phyloP scores from a whole-genome alignment of 1,140 invertebrate genomes.

The Papilio polytes region DNA sequence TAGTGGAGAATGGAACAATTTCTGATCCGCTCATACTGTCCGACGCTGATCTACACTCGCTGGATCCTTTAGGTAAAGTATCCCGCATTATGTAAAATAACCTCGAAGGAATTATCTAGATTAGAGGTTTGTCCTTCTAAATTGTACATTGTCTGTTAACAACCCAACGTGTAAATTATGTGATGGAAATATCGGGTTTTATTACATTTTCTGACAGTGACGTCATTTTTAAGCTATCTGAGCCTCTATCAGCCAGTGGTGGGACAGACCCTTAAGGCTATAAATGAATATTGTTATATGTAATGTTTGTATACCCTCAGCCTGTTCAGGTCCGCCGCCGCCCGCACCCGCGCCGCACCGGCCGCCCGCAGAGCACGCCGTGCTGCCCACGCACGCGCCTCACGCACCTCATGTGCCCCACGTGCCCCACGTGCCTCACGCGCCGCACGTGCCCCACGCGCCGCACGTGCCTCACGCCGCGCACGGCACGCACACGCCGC shows the following conservation, averaged over 20 bases:
- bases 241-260: too few species aligned
- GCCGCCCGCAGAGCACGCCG: slow-evolving; percentile 61
- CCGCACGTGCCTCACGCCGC: slow-evolving; percentile 84
- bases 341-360: slow-evolving; percentile 87
- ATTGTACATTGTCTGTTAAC: too few species aligned
- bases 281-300: not conserved
- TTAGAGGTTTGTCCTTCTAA: too few species aligned
- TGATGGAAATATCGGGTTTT: too few species aligned
- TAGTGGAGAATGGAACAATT: slow-evolving; percentile 78
- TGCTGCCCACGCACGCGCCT: slow-evolving; percentile 40
- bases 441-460: slow-evolving; percentile 75
- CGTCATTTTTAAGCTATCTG: too few species aligned
- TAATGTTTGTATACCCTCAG: slow-evolving; percentile 32
- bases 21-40: slow-evolving; percentile 70
- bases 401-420: slow-evolving; percentile 19
- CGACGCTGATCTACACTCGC: slow-evolving; percentile 85
- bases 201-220: too few species aligned
- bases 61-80: slow-evolving; percentile 86
- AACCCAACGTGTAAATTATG: too few species aligned
- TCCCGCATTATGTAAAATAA: not conserved
- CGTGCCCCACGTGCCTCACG: slow-evolving; percentile 3
- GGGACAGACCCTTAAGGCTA: too few species aligned
- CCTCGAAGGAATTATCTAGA: not conserved
- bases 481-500: slow-evolving; percentile 45
- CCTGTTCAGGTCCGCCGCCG: slow-evolving; percentile 85